Percentiles rank a stretch among this genome's conserved stretches.
These are phyloP conservation scores for Dryadula phaetusa DNA, from an alignment of 2,888 invertebrate genomes.

Conservation along the genomic window DNA sequence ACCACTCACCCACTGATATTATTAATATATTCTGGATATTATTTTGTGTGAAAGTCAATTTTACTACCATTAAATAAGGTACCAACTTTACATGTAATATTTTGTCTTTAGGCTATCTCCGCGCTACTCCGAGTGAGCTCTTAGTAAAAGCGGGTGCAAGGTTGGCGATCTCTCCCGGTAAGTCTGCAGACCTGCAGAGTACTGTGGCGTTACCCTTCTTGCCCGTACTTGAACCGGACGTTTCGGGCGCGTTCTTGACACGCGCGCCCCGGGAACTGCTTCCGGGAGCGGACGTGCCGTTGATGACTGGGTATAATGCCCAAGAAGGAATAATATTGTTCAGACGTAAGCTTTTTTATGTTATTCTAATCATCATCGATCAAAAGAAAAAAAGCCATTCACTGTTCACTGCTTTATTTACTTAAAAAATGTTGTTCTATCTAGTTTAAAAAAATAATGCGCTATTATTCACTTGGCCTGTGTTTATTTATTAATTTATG, in stretches of 20 bases:
- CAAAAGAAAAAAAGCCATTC: neutral
- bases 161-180: constrained; percentile 70
- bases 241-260: constrained; percentile 80
- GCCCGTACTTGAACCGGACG: constrained; percentile 78
- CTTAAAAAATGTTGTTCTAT: too few relatives aligned
- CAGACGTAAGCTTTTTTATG: constrained; percentile 72
- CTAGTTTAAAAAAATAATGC: too few relatives aligned
- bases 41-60: too few relatives aligned
- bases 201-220: constrained; percentile 86
- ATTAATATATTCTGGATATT: too few relatives aligned
- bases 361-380: neutral
- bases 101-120: constrained; percentile 73
- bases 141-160: constrained; percentile 84
- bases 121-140: constrained; percentile 84
- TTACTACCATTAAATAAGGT: too few relatives aligned
- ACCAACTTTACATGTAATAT: too few relatives aligned
- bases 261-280: constrained; percentile 76
- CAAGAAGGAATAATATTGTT: constrained; percentile 87
- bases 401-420: too few relatives aligned
- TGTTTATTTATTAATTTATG: too few relatives aligned
- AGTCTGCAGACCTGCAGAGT: constrained; percentile 77
- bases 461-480: too few relatives aligned
- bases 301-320: constrained; percentile 86
- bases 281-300: constrained; percentile 83
- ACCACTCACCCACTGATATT: too few relatives aligned